Evolutionary conservation across 92 coral and sea anemone genomes (phyloP), one percentile per base, ranked within the genome.

Genomic region (Zoanthus sansibaricus): DNA sequence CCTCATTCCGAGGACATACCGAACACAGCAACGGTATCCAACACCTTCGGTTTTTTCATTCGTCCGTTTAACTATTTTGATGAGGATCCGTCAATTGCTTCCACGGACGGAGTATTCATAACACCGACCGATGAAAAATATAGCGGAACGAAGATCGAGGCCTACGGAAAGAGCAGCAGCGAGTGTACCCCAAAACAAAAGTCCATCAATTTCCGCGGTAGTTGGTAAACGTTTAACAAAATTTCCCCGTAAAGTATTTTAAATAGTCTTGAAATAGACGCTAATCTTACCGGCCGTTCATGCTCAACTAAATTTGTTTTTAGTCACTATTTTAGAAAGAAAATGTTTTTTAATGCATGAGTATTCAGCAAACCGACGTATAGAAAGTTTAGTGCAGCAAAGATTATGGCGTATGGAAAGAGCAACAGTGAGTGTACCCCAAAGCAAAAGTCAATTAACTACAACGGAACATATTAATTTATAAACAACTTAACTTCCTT

Each of bases 1-100:
- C 93, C 93, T n/a, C 91, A 88, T 83, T 75, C 93, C 49, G 93
- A 91, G 56, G 93, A 91, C 42, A 62, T 91, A 18, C 93, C 93
- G 12, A 83, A 54, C 74, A 91, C 93, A 9, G 89, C 94, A 12
- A 91, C 89, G 9, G 85, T 76, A 12, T 85, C 82, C 37, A 91
- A 88, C 87, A 78, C 91, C 0, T 87, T 83, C 62, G 86, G 94
- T 33, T 91, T 91, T 59, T 88, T 88, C 58, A 87, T 91, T 48
- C 85, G 82, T 56, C 93, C 93, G 59, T 91, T 82, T 52, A 91
- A 91, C 64, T 91, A 83, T 86, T 91, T 91, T 73, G 89, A 91
- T 75, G 94, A 91, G 75, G 94, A 91, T 48, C 94, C 94, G 47
- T 91, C 93, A 55, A 83, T 91, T 82, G 88, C 88, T 11, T 91